These are phyloP conservation scores for Neotoxoptera formosana DNA, from an alignment of 1,140 invertebrate genomes.

Conservation along the genomic window DNA sequence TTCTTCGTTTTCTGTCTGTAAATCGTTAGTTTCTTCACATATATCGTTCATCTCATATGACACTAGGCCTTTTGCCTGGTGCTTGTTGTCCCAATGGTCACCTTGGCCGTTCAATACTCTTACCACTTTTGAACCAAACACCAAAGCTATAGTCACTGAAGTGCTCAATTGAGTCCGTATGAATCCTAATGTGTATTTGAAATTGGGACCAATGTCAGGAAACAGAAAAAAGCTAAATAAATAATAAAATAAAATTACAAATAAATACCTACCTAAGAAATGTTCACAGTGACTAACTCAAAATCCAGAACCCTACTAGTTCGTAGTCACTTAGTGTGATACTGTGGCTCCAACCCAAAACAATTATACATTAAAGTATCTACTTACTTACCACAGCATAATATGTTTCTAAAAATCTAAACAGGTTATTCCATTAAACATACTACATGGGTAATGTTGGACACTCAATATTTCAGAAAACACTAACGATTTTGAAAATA, in stretches of 20 bases:
- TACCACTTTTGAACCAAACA: conserved; percentile 86
- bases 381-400: neutral
- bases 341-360: neutral
- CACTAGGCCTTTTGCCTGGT: conserved; percentile 73
- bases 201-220: conserved; percentile 84
- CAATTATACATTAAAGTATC: neutral
- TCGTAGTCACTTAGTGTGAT: neutral
- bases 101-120: conserved; percentile 82
- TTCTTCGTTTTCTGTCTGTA: conserved; percentile 85
- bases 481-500: too few species aligned
- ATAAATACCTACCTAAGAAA: neutral
- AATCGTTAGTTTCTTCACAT: conserved; percentile 80
- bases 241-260: neutral
- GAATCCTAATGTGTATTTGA: conserved; percentile 87
- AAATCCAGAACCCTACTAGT: neutral
- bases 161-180: conserved; percentile 87
- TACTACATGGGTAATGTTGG: too few species aligned
- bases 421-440: neutral
- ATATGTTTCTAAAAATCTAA: neutral
- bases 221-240: conserved; percentile 80
- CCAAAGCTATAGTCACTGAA: conserved; percentile 81
- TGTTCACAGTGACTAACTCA: neutral
- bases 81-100: conserved; percentile 84
- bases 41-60: conserved; percentile 80
- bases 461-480: too few species aligned